Evolutionary conservation across 1,140 invertebrate genomes (phyloP), one percentile per base, ranked within the genome.

Genomic region (Brachionus plicatilis): DNA sequence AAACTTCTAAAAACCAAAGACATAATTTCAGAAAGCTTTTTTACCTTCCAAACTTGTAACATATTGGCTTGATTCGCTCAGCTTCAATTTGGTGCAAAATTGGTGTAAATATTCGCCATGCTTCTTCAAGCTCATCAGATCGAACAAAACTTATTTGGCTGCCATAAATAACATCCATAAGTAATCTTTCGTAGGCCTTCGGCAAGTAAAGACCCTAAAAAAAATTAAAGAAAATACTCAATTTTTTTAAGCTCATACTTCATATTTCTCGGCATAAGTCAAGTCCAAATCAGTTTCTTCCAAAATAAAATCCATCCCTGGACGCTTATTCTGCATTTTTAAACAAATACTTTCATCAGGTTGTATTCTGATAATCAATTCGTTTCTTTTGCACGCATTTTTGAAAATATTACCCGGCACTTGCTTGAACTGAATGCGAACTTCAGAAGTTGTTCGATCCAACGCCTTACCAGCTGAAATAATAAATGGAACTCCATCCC

Each of bases 91-190:
- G 88, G 88, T 98, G 94, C 8, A 99, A 90, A 12, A 99, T 88
- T 9, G 97, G 97, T 3, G 97, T 99, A 87, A 99, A 99, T 85
- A 99, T 98, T 86, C 96, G 92, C 97, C 97, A 99, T 3, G 97
- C 97, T 90, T 99, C 96, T 33, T 93, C 93, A 43, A 99, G 90
- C 88, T 99, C 97, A 91, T 99, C 97, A 86, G 89, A 90, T 83
- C 97, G 92, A 0, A 99, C 97, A 92, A 99, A 99, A 90, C 99
- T 95, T 93, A 98, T 98, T 91, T 99, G 97, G 27, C 94, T 96
- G 11, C 97, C 97, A 88, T 94, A 95, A 88, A 99, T 98, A 0
- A 99, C 96, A 90, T 99, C 97, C 84, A 99, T 90, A 85, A 99
- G 96, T 29, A 99, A 91, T 85, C 97, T 92, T 90, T 99, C 97